Percentiles rank a stretch among this genome's conserved stretches.
Conservation (phyloP, 2,888 invertebrate genomes). For the Gisinianus flammeolus region DNA sequence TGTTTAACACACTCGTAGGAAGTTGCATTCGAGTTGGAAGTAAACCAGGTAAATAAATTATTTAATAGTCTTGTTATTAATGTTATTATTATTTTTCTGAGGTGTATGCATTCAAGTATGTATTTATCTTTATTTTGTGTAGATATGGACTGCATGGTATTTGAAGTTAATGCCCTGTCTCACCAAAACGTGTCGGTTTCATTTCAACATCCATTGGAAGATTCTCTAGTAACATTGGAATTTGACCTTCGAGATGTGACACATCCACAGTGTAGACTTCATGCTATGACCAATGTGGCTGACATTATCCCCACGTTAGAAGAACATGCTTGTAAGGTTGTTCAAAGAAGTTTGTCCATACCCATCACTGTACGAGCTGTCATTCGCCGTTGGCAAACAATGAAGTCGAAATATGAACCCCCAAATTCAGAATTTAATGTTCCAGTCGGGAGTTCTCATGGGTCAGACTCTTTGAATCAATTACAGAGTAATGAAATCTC, state of each 20-base stretch:
- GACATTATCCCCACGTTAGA: conserved; percentile 58
- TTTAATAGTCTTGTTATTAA: too few species aligned
- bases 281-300: conserved; percentile 60
- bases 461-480: conserved; percentile 21
- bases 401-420: conserved; percentile 64
- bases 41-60: conserved; percentile 70
- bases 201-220: conserved; percentile 89
- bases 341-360: conserved; percentile 70
- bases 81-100: background rate
- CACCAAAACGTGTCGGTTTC: conserved; percentile 88
- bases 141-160: conserved; percentile 82
- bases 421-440: conserved; percentile 54
- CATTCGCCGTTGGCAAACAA: conserved; percentile 83
- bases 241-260: conserved; percentile 82
- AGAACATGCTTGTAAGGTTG: conserved; percentile 66
- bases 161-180: conserved; percentile 89
- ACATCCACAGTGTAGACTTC: conserved; percentile 78
- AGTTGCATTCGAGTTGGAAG: conserved; percentile 86
- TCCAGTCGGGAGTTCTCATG: conserved; percentile 43
- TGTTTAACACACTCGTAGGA: conserved; percentile 86
- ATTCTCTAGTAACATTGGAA: conserved; percentile 91
- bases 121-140: conserved; percentile 55
- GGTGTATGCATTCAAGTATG: background rate
- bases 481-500: conserved; percentile 36
- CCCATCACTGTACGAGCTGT: conserved; percentile 72